A percentile compares a stretch with the other conserved stretches of the same genome.
Conservation (phyloP, 1,140 invertebrate species). For the Cylas formicarius region DNA sequence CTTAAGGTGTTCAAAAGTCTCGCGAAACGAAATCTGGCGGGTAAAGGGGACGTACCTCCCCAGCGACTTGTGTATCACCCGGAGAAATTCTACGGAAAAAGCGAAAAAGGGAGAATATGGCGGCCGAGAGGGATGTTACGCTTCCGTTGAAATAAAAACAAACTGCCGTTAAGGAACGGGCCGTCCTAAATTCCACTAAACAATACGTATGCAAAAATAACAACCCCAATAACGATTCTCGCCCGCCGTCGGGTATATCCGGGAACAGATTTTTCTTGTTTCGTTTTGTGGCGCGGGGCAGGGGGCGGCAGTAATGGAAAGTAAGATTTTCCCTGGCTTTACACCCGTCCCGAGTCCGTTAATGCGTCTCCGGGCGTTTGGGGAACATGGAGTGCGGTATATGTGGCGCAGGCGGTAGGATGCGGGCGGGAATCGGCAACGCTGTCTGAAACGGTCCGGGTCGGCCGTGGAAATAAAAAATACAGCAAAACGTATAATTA, state of each 20-base stretch:
- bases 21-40: too few relatives aligned
- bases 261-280: not conserved
- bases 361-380: constrained; percentile 1
- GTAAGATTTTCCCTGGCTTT: constrained; percentile 2
- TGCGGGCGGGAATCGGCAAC: not conserved
- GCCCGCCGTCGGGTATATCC: not conserved
- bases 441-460: not conserved
- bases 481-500: not conserved
- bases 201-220: constrained; percentile 7
- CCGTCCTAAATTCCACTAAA: constrained; percentile 1
- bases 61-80: too few relatives aligned
- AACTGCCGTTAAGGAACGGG: constrained; percentile 5
- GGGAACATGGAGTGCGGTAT: constrained; percentile 1
- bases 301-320: too few relatives aligned
- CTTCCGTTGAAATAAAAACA: constrained; percentile 4
- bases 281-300: not conserved
- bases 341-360: not conserved
- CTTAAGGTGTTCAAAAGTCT: too few relatives aligned
- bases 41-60: too few relatives aligned
- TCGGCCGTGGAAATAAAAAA: constrained; percentile 3
- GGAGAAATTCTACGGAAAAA: too few relatives aligned
- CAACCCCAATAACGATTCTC: constrained; percentile 1
- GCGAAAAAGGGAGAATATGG: constrained; percentile 1
- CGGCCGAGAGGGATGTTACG: not conserved
- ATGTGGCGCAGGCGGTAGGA: not conserved